Conservation (phyloP, 2,888 invertebrate species). For the Trachelus stipa region DNA sequence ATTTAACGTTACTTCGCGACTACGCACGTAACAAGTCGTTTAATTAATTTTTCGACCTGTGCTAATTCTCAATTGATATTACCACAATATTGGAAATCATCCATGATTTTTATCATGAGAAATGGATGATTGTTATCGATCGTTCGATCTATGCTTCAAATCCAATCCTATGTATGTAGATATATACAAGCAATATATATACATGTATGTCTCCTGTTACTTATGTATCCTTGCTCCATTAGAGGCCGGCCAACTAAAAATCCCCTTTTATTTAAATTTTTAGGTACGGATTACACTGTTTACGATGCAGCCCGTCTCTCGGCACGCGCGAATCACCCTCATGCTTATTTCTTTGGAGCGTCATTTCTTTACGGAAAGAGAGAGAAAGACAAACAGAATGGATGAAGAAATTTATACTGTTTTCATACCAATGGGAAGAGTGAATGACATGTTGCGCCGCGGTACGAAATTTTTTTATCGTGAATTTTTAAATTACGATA, state of each 20-base stretch:
- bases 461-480: neutral
- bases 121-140: neutral
- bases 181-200: no score
- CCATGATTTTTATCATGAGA: no score
- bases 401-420: neutral
- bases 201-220: neutral
- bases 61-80: neutral
- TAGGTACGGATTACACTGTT: slow-evolving; percentile 65
- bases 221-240: slow-evolving; percentile 22
- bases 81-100: neutral
- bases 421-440: slow-evolving; percentile 9
- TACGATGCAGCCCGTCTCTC: slow-evolving; percentile 61
- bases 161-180: neutral
- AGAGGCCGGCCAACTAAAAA: slow-evolving; percentile 62
- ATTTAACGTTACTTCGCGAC: neutral
- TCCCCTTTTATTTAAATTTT: slow-evolving; percentile 61
- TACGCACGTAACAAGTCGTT: neutral
- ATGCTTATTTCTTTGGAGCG: slow-evolving; percentile 43
- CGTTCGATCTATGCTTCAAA: neutral
- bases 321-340: slow-evolving; percentile 54
- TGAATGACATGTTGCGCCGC: neutral
- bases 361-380: slow-evolving; percentile 31
- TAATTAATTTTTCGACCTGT: neutral
- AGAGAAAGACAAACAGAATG: neutral
- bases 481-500: neutral